Conservation (phyloP, 2,797 vertebrate genomes). For the Pseudomugil tenellus region DNA sequence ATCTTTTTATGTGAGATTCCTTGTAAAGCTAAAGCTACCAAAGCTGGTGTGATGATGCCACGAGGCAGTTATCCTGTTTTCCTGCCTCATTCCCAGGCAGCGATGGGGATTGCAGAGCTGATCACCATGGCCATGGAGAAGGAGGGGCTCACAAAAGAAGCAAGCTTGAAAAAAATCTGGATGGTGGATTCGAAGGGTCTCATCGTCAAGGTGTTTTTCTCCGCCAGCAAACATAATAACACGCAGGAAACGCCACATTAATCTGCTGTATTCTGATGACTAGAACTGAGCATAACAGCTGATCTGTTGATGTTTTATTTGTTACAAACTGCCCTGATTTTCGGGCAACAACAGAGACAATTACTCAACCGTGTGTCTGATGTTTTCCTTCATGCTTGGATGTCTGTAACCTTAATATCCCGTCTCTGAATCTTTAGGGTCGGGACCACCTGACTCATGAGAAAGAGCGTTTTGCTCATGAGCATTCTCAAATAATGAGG, state of each 20-base stretch:
- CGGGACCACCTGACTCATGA: constrained; percentile 91
- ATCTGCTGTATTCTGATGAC: not conserved
- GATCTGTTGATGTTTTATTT: no score
- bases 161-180: constrained; percentile 91
- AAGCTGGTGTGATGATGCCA: not conserved
- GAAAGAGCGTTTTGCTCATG: constrained; percentile 91
- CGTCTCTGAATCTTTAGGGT: constrained; percentile 75
- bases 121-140: constrained; percentile 96
- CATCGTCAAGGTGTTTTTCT: constrained; percentile 89
- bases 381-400: constrained; percentile 9
- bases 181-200: constrained; percentile 98
- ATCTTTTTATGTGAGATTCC: not conserved
- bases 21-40: constrained; percentile 6
- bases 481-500: constrained; percentile 89
- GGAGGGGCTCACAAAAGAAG: constrained; percentile 85
- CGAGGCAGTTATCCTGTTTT: not conserved
- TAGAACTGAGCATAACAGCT: not conserved
- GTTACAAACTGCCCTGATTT: not conserved
- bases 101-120: constrained; percentile 95
- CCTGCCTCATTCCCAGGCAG: constrained; percentile 83
- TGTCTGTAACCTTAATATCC: constrained; percentile 19
- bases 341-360: no score
- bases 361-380: no score
- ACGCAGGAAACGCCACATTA: not conserved
- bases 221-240: not conserved